phyloP scores from a whole-genome alignment of 2,113 vertebrate species.

The Pluvialis apricaria region DNA sequence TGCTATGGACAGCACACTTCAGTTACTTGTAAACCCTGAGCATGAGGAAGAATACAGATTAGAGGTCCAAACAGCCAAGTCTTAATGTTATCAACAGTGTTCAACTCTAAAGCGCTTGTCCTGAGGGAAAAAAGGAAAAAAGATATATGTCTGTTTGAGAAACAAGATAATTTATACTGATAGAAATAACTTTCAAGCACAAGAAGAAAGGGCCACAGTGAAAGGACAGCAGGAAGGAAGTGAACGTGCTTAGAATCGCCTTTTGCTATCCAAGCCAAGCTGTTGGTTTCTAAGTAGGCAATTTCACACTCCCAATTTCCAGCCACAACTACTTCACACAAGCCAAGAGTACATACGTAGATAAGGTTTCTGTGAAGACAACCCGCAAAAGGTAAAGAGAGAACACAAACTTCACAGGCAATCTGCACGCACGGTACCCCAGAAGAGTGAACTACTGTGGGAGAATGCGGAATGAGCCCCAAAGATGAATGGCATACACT shows the following conservation, averaged over 20 bases:
- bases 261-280: neutral
- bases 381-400: neutral
- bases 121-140: neutral
- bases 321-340: neutral
- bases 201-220: neutral
- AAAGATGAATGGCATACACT: rapidly evolving
- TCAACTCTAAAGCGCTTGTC: neutral
- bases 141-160: neutral
- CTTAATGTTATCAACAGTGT: neutral
- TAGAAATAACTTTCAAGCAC: neutral
- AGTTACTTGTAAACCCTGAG: neutral
- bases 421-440: neutral
- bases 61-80: neutral
- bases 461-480: neutral
- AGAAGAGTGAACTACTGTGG: neutral
- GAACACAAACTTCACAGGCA: neutral
- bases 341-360: neutral
- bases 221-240: neutral
- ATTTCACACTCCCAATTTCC: neutral
- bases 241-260: neutral
- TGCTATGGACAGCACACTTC: neutral
- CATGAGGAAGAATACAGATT: neutral
- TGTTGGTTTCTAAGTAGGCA: neutral
- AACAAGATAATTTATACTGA: neutral
- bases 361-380: neutral